A percentile compares a stretch with the other conserved stretches of the same genome.
phyloP scores from a whole-genome alignment of 2,113 vertebrate species.

The Elephas maximus region DNA sequence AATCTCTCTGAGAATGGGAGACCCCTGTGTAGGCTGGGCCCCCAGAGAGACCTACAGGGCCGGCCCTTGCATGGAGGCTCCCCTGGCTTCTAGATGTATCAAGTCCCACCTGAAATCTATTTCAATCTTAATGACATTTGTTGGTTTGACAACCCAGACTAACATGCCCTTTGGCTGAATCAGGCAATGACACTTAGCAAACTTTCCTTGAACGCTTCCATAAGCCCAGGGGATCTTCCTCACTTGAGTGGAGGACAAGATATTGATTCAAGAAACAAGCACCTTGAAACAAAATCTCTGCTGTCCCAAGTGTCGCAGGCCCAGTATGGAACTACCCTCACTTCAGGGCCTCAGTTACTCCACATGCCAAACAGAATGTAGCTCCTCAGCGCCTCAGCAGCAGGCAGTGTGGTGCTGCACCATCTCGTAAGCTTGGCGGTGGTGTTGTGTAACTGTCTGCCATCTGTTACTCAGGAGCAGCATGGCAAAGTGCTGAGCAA shows the following conservation, averaged over 20 bases:
- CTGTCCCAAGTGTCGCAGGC: too few relatives aligned
- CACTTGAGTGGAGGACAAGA: neutral
- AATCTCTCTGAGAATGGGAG: neutral
- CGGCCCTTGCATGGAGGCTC: neutral
- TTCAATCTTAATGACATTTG: neutral
- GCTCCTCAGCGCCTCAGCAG: neutral
- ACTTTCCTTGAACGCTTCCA: constrained; percentile 81
- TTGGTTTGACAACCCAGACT: neutral
- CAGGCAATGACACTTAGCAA: constrained; percentile 83
- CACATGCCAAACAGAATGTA: neutral
- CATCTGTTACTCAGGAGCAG: constrained; percentile 81
- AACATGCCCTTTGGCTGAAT: constrained; percentile 76
- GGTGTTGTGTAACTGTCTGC: constrained; percentile 82
- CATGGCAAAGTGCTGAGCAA: constrained; percentile 77
- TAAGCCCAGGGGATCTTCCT: constrained; percentile 79
- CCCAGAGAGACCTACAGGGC: neutral
- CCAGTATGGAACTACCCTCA: neutral
- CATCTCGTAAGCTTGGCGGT: constrained; percentile 56
- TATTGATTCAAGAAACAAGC: neutral
- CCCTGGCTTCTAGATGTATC: neutral
- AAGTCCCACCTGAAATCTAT: neutral
- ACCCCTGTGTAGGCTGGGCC: neutral
- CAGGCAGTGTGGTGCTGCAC: constrained; percentile 56
- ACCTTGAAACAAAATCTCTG: neutral
- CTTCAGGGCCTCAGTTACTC: constrained; percentile 27